Percentiles rank a stretch among this genome's conserved stretches.
Conservation (phyloP, 2,888 invertebrate genomes). For the Rhabditoides inermis region DNA sequence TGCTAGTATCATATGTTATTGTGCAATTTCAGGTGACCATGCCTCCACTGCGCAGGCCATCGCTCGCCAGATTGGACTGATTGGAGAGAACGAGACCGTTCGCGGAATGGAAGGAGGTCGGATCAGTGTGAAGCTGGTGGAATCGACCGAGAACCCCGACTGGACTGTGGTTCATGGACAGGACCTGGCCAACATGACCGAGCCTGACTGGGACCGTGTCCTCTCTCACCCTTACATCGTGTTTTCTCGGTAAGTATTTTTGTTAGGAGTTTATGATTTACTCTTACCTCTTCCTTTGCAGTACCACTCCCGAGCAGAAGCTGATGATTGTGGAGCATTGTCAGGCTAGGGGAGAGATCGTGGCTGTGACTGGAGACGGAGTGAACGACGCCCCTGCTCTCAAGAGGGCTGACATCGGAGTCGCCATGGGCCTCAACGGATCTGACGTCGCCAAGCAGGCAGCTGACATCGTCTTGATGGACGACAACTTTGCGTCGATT, state of each 20-base stretch:
- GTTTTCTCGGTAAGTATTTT: constrained; percentile 12
- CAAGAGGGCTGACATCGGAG: constrained; percentile 37
- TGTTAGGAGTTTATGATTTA: neutral
- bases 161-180: constrained; percentile 28
- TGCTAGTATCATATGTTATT: too few species aligned
- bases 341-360: constrained; percentile 25
- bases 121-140: too few species aligned
- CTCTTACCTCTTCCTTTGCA: neutral
- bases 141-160: constrained; percentile 10
- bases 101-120: too few species aligned
- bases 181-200: constrained; percentile 16
- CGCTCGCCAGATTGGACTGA: constrained; percentile 41
- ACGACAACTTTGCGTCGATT: constrained; percentile 36
- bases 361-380: constrained; percentile 29
- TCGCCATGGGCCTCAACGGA: constrained; percentile 37
- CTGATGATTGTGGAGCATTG: constrained; percentile 24
- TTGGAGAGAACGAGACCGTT: too few species aligned
- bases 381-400: constrained; percentile 33
- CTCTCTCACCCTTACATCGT: constrained; percentile 21
- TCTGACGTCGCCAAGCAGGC: constrained; percentile 42
- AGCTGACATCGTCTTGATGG: constrained; percentile 35
- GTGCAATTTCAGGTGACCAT: too few species aligned
- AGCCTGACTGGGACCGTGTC: constrained; percentile 22
- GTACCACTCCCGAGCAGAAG: constrained; percentile 33
- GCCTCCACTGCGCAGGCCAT: constrained; percentile 40